Base-by-base conservation (phyloP, 2,797 vertebrate species). In the Sphaeramia orbicularis region DNA sequence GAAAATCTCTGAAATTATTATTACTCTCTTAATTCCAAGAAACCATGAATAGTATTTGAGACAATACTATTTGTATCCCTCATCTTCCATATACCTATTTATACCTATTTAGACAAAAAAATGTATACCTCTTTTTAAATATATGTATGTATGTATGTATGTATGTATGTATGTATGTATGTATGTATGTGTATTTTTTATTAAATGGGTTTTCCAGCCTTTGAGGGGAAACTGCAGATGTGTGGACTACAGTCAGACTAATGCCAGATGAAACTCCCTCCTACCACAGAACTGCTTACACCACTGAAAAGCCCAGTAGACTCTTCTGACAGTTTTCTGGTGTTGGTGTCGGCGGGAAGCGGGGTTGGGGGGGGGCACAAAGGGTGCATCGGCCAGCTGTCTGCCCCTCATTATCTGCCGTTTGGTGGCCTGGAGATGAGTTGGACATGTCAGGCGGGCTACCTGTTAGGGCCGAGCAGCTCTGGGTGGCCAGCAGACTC, bases 381-480 rank as follows among this genome's bases (percentile, higher is more conserved):
- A 1, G 63, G 49, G 51, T 60, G 67, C 18, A 35, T 27, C 4
- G 14, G 49, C 86, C 89, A 89, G 86, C 83, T 88, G 86, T 87
- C 84, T 74, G 44, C 60, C 49, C 72, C 87, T 90, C 85, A 84
- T 89, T 88, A 89, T 82, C 71, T 76, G 62, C 41, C 13, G 19
- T 80, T 77, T 76, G 77, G 67, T 50, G 80, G 36, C 47, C 76
- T 74, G 69, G 78, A 82, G 84, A 86, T 84, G 89, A 88, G 84
- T 87, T 57, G 67, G 79, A 81, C 61, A 72, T 86, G 89, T 87
- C 84, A 89, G 79, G 40, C 69, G 10, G 58, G 62, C 74, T 88
- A 89, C 88, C 87, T 92, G 91, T 86, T 78, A 45, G 76, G 60
- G 66, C 60, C 18, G 41, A 73, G 80, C 76, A 60, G 72, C 83